A percentile compares a stretch with the other conserved stretches of the same genome.
These are phyloP conservation scores for Cyphomyrus discorhynchus DNA, from an alignment of 2,113 vertebrate genomes.

Conservation along the genomic window DNA sequence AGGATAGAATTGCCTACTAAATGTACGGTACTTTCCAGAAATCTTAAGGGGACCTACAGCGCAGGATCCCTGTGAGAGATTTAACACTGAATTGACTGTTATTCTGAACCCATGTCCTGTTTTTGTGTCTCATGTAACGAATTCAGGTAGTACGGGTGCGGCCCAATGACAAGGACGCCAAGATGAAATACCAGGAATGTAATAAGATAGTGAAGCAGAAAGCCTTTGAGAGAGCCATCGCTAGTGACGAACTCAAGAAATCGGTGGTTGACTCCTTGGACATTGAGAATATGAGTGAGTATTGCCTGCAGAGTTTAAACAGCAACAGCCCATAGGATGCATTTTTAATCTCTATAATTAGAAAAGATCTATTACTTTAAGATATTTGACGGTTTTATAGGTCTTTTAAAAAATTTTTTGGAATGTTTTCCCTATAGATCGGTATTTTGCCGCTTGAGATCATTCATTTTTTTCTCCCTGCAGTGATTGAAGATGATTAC, in stretches of 20 bases:
- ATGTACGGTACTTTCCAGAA: conserved; percentile 27
- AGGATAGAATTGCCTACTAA: not conserved
- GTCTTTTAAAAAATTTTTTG: not conserved
- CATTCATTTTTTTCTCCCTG: not conserved
- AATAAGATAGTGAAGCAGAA: conserved; percentile 89
- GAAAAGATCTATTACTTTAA: not conserved
- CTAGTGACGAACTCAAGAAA: conserved; percentile 77
- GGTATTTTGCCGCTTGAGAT: not conserved
- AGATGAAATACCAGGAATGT: conserved; percentile 89
- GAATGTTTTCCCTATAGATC: not conserved
- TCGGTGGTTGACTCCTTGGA: conserved; percentile 87
- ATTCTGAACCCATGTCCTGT: not conserved
- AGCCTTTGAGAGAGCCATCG: conserved; percentile 87
- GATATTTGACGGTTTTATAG: not conserved
- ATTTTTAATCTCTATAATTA: not conserved
- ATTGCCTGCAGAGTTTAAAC: not conserved
- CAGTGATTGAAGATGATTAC: conserved; percentile 91
- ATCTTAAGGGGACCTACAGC: not conserved
- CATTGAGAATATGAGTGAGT: conserved; percentile 92
- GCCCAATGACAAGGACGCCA: conserved; percentile 86
- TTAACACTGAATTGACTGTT: not conserved
- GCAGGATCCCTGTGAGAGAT: not conserved
- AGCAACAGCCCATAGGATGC: not conserved
- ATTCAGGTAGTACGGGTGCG: conserved; percentile 80
- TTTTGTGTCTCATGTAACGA: not conserved